Percentiles rank a stretch among this genome's conserved stretches.
These are phyloP conservation scores for Melinaea marsaeus DNA, from an alignment of 2,888 invertebrate species.

Conservation along the genomic window DNA sequence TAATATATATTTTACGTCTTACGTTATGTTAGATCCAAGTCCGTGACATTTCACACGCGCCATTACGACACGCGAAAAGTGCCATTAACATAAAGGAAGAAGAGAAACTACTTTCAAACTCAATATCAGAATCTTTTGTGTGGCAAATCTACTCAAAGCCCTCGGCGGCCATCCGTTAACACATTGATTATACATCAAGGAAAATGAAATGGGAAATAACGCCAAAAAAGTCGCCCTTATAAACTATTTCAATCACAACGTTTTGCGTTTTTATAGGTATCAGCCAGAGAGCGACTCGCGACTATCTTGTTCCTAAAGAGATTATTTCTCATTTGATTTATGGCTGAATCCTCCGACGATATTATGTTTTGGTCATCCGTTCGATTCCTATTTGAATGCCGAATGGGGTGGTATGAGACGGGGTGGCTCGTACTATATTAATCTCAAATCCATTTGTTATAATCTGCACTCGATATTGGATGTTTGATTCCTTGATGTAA, in stretches of 20 bases:
- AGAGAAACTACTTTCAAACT: conserved; percentile 75
- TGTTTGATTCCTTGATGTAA: conserved; percentile 50
- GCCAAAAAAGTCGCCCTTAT: conserved; percentile 64
- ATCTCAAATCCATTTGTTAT: conserved; percentile 78
- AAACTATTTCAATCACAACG: conserved; percentile 77
- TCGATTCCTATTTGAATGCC: conserved; percentile 79
- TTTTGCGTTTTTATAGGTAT: conserved; percentile 75
- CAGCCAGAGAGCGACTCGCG: conserved; percentile 51
- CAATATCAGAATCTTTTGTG: conserved; percentile 76
- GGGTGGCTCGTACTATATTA: conserved; percentile 78
- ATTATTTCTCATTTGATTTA: conserved; percentile 80
- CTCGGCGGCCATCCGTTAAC: conserved; percentile 74
- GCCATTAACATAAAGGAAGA: conserved; percentile 73
- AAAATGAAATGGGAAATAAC: conserved; percentile 74
- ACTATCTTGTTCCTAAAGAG: conserved; percentile 78
- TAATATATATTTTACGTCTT: no score
- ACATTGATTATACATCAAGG: conserved; percentile 78
- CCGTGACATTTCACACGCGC: conserved; percentile 59
- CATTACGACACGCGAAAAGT: conserved; percentile 68
- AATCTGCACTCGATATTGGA: conserved; percentile 65
- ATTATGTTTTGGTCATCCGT: conserved; percentile 79
- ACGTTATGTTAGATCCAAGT: no score
- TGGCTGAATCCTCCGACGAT: conserved; percentile 77
- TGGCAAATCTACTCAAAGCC: conserved; percentile 70
- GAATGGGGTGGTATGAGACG: conserved; percentile 73